Base-by-base conservation (phyloP, 1,140 invertebrate genomes). In the Oscheius sp. region DNA sequence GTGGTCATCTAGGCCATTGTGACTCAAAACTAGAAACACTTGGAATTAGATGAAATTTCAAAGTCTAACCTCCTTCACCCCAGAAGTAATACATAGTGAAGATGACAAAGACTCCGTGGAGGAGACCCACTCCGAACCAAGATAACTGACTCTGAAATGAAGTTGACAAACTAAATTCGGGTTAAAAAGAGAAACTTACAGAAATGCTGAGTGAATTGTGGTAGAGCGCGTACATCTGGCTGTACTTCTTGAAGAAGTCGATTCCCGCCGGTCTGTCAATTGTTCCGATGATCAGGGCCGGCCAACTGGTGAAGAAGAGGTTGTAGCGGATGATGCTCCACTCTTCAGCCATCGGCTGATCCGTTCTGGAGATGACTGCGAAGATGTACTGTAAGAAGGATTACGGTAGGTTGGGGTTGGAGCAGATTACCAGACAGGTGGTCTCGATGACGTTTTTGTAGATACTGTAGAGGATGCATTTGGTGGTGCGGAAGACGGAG, bases 391-490 rank as follows among this genome's bases (percentile, higher is more conserved):
- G 70, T 15, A 72, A 69, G 13, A 26, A 1, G 15, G 32, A 18
- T 20, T 36, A 35, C 35, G 18, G 20, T 52, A 92, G 89, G 72
- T n/a, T n/a, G n/a, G n/a, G n/a, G n/a, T n/a, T 91, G 88, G 52
- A 95, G 85, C 85, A 90, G 94, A 29, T 92, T 88, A 85, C 95
- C 58, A 68, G 20, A 29, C 38, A 31, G 10, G 52, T 62, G 10
- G 31, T 61, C 52, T 68, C 66, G 3, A 68, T 97, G 83, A 99
- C 96, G 86, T 99, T 99, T 86, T 99, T 99, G 88, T 98, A 97
- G 86, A 98, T 98, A 76, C 93, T 97, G 87, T 99, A 99, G 20
- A 99, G 89, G 82, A 99, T 98, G 38, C 99, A 88, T 88, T 98
- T 98, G 86, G 92, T 94, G 87, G 97, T 92, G 75, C 97, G 88